Evolutionary conservation across 35 echinoderm and acorn worm species (phyloP), one percentile per base, ranked within the genome.

Genomic region (Apostichopus californicus): DNA sequence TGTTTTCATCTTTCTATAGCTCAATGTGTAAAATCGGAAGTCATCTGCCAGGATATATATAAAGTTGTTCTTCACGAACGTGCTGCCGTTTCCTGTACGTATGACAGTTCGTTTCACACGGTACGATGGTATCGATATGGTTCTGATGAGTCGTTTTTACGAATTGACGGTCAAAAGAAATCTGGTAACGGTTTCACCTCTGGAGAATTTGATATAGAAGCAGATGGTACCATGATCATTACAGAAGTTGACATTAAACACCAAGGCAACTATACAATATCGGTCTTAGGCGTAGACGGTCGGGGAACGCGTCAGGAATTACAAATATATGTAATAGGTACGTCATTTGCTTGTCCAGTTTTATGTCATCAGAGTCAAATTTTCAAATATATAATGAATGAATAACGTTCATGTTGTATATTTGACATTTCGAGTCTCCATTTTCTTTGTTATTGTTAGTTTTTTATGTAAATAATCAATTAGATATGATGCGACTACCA

Each of bases 201-300:
- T 59, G 81, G 81, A 22, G 81, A 85, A 55, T 85, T 85, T 58
- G 81, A 85, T 59, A 59, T 85, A 58, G 18, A 18, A 58, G 5
- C 8, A 10, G 14, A 85, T 85, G 81, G 81, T 85, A 59, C 81
- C 8, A 85, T 85, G 81, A 23, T 85, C 8, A 85, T 85, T 22
- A 85, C 17, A 4, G 23, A 58, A 9, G 56, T 85, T 85, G 9
- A 85, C 3, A 22, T 85, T 22, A 59, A 85, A n/a, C 55, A 85
- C 10, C 56, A 85, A 60, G 81, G 81, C 4, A 60, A 11, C 17
- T 85, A 85, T 21, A 85, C 54, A 7, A 85, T 85, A 57, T 85
- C 56, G 18, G 81, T 85, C 10, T 55, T 85, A 21, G 3, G 58
- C 55, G 15, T 6, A 18, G 55, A 7, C 5, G 56, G 81, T 20